Conservation (phyloP, 2,797 vertebrate genomes). For the Centropyge bicolor region DNA sequence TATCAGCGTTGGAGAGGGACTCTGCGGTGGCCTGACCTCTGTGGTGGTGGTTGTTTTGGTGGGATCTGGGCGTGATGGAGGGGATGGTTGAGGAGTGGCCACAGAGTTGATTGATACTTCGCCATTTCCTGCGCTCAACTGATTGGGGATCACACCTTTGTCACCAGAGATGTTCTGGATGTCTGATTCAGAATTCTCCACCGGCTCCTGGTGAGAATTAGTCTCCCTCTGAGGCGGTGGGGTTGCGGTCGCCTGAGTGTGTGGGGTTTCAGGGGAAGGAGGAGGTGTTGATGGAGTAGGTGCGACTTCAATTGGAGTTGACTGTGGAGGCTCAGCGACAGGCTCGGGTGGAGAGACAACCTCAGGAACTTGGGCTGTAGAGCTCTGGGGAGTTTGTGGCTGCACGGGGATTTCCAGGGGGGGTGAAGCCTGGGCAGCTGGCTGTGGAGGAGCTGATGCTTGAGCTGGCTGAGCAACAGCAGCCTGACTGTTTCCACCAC, state of each 20-base stretch:
- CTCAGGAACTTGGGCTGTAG: background rate
- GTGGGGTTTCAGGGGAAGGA: conserved; percentile 38
- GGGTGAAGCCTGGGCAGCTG: conserved; percentile 19
- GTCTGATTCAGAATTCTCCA: conserved; percentile 72
- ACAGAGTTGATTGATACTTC: background rate
- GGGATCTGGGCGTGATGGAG: background rate
- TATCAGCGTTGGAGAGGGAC: conserved; percentile 1
- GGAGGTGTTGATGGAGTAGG: conserved; percentile 50
- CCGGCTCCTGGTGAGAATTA: conserved; percentile 52
- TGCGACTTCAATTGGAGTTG: conserved; percentile 17
- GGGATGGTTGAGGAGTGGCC: background rate
- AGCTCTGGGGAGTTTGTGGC: conserved; percentile 28
- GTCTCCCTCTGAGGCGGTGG: background rate
- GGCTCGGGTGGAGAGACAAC: conserved; percentile 36
- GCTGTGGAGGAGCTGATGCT: conserved; percentile 6
- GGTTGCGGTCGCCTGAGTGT: background rate
- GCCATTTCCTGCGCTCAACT: background rate
- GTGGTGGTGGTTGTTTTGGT: background rate
- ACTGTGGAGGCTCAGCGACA: conserved; percentile 22
- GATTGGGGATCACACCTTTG: background rate
- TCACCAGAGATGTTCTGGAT: conserved; percentile 18
- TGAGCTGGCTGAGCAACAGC: conserved; percentile 20
- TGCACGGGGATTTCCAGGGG: conserved; percentile 20
- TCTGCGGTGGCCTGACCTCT: conserved; percentile 23
- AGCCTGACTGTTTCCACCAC: conserved; percentile 11